These are phyloP conservation scores for Pyrocephalus nanus DNA, from an alignment of 2,797 vertebrate species.

Conservation along the genomic window DNA sequence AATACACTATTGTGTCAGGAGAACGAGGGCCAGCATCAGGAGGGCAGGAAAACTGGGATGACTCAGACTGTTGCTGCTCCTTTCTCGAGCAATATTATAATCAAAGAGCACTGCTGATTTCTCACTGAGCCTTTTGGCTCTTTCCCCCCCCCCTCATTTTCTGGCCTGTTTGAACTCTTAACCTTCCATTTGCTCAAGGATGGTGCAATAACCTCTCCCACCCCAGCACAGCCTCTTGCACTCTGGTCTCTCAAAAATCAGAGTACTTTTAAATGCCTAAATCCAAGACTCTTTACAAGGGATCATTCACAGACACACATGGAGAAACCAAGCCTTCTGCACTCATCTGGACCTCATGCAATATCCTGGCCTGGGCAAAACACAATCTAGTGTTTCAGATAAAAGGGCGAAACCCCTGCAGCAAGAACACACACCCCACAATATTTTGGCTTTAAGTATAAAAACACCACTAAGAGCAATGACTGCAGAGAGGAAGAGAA, in stretches of 20 bases:
- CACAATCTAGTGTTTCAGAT: background rate
- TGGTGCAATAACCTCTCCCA: background rate
- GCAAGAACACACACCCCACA: fast-evolving
- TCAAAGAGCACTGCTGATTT: background rate
- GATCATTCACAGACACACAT: background rate
- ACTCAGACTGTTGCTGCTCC: background rate
- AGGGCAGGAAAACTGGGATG: background rate
- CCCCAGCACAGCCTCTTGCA: background rate
- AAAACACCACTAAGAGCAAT: background rate
- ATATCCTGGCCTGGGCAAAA: background rate
- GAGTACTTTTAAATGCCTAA: background rate
- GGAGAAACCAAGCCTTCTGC: background rate
- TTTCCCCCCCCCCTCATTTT: background rate
- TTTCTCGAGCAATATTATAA: background rate
- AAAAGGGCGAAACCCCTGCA: background rate
- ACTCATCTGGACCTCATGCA: background rate
- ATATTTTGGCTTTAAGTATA: background rate
- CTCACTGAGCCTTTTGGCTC: background rate
- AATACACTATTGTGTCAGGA: background rate
- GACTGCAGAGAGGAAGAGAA: background rate
- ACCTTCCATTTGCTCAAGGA: background rate
- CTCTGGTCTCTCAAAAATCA: background rate
- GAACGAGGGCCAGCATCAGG: background rate
- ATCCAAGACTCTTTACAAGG: background rate
- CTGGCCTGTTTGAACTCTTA: background rate